phyloP scores from a whole-genome alignment of 1,140 invertebrate genomes.

The Papilio polytes region DNA sequence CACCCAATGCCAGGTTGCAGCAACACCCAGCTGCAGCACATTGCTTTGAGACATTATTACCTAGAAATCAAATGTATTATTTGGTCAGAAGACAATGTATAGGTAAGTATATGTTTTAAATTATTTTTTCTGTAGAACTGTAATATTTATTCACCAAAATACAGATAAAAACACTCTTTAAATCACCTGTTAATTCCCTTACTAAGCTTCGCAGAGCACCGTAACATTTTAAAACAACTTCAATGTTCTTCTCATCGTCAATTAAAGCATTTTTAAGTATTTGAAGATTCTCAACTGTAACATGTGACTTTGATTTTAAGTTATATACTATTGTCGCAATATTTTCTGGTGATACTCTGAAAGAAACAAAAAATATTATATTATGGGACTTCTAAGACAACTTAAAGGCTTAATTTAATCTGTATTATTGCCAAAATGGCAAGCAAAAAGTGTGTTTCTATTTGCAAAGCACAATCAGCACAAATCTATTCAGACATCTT shows the following conservation, averaged over 20 bases:
- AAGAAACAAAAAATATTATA: conserved; percentile 43
- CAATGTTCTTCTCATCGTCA: conserved; percentile 64
- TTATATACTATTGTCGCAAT: conserved; percentile 58
- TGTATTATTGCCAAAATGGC: no score
- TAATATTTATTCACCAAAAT: conserved; percentile 10
- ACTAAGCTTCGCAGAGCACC: conserved; percentile 77
- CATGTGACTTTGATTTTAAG: conserved; percentile 62
- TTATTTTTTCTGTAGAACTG: no score
- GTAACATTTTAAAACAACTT: conserved; percentile 68
- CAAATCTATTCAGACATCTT: background rate
- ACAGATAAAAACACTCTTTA: background rate
- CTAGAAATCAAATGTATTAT: conserved; percentile 53
- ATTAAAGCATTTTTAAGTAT: conserved; percentile 74
- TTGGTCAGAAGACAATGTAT: no score
- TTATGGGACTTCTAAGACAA: background rate
- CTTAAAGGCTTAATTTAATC: no score
- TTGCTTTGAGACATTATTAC: conserved; percentile 67
- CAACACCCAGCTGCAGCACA: conserved; percentile 72
- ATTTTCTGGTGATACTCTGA: conserved; percentile 54
- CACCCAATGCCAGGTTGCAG: conserved; percentile 78
- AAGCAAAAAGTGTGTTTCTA: background rate
- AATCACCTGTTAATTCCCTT: conserved; percentile 74
- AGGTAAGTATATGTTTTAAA: no score
- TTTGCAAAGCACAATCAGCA: no score
- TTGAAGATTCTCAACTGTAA: conserved; percentile 58